A percentile compares a stretch with the other conserved stretches of the same genome.
Evolutionary conservation across 2,888 invertebrate genomes (phyloP).

Genomic region (Orchestes rusci): DNA sequence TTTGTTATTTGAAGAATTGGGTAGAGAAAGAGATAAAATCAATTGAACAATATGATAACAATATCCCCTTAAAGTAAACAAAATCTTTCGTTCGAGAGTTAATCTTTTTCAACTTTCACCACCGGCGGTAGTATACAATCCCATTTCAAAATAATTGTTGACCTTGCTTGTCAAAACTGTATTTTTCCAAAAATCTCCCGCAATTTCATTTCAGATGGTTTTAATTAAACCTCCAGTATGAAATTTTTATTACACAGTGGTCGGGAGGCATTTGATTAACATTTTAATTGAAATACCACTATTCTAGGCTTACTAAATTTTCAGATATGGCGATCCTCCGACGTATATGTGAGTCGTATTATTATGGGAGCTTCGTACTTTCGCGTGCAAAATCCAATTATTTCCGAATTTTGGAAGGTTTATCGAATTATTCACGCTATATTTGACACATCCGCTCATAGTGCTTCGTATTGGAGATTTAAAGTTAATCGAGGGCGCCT

Average conservation of each 20-base stretch:
- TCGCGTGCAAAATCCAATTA: constrained; percentile 21
- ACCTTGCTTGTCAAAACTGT: too few relatives aligned
- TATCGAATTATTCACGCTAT: constrained; percentile 23
- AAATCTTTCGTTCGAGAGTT: too few relatives aligned
- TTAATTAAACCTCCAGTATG: constrained; percentile 8
- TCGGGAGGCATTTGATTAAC: constrained; percentile 17
- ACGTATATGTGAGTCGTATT: constrained; percentile 4
- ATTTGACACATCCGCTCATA: constrained; percentile 17
- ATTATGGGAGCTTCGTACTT: constrained; percentile 13
- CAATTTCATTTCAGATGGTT: constrained; percentile 10
- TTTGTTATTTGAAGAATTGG: too few relatives aligned
- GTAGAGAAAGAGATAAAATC: too few relatives aligned
- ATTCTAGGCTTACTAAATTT: constrained; percentile 10
- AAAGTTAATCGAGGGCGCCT: too few relatives aligned
- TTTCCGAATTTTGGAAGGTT: constrained; percentile 22
- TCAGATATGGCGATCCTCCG: constrained; percentile 11
- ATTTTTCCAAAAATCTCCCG: constrained; percentile 2
- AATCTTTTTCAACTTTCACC: too few relatives aligned
- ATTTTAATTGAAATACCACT: constrained; percentile 22
- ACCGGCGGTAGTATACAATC: too few relatives aligned
- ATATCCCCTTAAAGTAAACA: too few relatives aligned
- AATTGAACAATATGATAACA: too few relatives aligned
- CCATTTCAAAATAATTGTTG: too few relatives aligned
- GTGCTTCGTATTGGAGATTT: too few relatives aligned
- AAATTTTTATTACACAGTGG: constrained; percentile 14